phyloP scores from a whole-genome alignment of 2,888 invertebrate species.

The Paralinhomoeus sp. region DNA sequence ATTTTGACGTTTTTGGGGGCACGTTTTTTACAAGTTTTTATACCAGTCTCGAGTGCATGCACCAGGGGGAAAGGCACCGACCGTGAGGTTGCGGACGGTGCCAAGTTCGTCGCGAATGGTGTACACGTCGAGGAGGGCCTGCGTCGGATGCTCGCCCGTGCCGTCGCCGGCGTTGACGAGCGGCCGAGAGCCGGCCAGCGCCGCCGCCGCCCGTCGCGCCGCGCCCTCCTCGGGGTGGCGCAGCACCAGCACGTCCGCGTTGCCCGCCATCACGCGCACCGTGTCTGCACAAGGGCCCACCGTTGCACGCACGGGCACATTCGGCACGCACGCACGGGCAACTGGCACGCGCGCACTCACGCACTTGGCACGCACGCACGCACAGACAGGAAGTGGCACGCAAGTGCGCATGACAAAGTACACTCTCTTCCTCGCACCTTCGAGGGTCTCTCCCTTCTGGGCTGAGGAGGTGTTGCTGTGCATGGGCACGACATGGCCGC shows the following conservation, averaged over 20 bases:
- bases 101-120: constrained; percentile 96
- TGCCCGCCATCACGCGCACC: constrained; percentile 30
- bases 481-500: constrained; percentile 71
- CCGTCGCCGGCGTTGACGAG: constrained; percentile 97
- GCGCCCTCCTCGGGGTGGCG: constrained; percentile 81
- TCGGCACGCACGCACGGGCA: no score
- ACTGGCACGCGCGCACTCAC: no score
- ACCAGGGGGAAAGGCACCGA: not conserved
- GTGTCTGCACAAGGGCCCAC: constrained; percentile 29
- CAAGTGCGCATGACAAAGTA: no score
- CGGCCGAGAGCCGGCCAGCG: constrained; percentile 11
- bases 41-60: no score
- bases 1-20: no score
- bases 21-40: no score
- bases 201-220: constrained; percentile 35
- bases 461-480: constrained; percentile 53
- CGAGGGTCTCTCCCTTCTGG: constrained; percentile 83
- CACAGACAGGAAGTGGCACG: no score
- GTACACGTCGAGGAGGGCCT: constrained; percentile 76
- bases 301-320: no score
- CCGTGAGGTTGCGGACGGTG: constrained; percentile 78
- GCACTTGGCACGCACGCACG: no score
- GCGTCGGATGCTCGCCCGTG: constrained; percentile 85
- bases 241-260: constrained; percentile 74
- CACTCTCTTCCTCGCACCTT: constrained; percentile 33